A percentile compares a stretch with the other conserved stretches of the same genome.
phyloP scores from a whole-genome alignment of 1,140 invertebrate species.

The Hyposmocoma kahamanoa region DNA sequence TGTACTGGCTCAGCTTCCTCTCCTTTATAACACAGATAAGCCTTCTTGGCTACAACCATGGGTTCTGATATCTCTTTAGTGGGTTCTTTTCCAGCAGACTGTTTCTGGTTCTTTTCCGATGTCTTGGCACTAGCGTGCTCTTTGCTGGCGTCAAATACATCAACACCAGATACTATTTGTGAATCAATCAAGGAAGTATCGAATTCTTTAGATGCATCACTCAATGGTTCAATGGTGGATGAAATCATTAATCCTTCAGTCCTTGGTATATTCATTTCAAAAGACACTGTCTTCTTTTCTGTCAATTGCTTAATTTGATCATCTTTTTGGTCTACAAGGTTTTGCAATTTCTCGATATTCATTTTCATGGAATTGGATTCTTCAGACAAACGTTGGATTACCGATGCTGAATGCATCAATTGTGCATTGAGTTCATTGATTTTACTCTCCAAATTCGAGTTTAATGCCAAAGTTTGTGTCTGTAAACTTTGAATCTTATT shows the following conservation, averaged over 20 bases:
- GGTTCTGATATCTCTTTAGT: constrained; percentile 40
- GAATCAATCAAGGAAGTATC: constrained; percentile 46
- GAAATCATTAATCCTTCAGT: constrained; percentile 65
- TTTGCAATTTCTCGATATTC: constrained; percentile 37
- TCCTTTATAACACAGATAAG: constrained; percentile 68
- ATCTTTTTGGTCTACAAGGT: constrained; percentile 37
- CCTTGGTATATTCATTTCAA: constrained; percentile 68
- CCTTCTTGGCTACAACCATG: constrained; percentile 68
- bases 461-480: constrained; percentile 24
- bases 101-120: neutral
- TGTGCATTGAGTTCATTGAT: constrained; percentile 32
- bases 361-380: constrained; percentile 29
- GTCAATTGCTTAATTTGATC: constrained; percentile 55
- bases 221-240: constrained; percentile 56
- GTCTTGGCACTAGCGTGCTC: neutral
- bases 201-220: constrained; percentile 24
- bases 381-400: constrained; percentile 27
- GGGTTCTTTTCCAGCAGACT: constrained; percentile 10
- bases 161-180: constrained; percentile 48
- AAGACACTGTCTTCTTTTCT: constrained; percentile 51
- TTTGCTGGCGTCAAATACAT: constrained; percentile 15
- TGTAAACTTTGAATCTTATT: constrained; percentile 39
- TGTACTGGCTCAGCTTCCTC: constrained; percentile 19
- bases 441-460: constrained; percentile 36
- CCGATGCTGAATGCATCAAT: constrained; percentile 16